Percentiles rank a stretch among this genome's conserved stretches.
These are phyloP conservation scores for Chrysolina haemoptera DNA, from an alignment of 2,888 invertebrate species.

Conservation along the genomic window DNA sequence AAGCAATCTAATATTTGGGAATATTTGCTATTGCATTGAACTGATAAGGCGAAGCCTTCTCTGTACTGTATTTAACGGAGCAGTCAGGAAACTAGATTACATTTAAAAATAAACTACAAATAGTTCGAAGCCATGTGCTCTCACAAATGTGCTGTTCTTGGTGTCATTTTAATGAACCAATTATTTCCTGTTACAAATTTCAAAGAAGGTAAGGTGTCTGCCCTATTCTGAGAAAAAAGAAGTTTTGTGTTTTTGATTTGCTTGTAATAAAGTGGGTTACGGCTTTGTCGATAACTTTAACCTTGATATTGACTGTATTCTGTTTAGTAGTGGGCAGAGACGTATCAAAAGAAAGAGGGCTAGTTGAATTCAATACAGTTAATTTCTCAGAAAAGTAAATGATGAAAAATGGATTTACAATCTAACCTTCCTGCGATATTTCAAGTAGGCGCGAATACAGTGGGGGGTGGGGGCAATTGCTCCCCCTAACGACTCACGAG, in stretches of 20 bases:
- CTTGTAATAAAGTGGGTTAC: conserved; percentile 10
- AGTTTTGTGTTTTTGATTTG: not conserved
- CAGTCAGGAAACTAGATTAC: not conserved
- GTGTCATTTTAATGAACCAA: conserved; percentile 16
- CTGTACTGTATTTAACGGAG: not conserved
- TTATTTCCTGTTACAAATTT: conserved; percentile 29
- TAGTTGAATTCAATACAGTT: no score
- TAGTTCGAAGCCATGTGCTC: conserved; percentile 4
- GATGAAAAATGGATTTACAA: no score
- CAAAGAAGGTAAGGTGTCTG: conserved; percentile 36
- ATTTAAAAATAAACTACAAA: not conserved
- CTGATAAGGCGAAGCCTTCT: not conserved
- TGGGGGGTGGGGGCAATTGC: no score
- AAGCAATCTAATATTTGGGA: no score
- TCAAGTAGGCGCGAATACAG: no score
- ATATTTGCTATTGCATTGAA: no score
- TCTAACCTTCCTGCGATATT: no score
- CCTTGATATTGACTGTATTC: conserved; percentile 16
- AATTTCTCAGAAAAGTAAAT: no score
- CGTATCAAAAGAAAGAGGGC: not conserved
- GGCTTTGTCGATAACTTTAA: conserved; percentile 8
- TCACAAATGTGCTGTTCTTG: conserved; percentile 8
- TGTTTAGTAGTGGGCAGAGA: not conserved
- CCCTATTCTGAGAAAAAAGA: not conserved
- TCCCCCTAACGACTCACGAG: no score